Evolutionary conservation across 2,888 invertebrate species (phyloP).

Genomic region (Oscheius sp.): DNA sequence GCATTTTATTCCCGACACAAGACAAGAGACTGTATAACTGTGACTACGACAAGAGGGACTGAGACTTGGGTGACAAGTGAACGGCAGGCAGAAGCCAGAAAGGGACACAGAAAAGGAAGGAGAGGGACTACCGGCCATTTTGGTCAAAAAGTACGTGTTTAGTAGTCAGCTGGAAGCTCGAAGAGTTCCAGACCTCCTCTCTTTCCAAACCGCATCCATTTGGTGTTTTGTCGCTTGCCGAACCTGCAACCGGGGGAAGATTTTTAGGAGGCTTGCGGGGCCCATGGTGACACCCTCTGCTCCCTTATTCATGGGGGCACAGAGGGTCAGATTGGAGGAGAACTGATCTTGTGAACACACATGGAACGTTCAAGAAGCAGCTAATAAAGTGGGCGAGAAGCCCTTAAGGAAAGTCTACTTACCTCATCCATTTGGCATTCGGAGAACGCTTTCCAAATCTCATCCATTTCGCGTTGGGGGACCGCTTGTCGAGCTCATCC

Average conservation of each 20-base stretch:
- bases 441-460: slow-evolving; percentile 70
- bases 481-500: slow-evolving; percentile 50
- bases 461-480: slow-evolving; percentile 70
- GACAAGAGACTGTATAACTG: neutral
- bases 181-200: slow-evolving; percentile 42
- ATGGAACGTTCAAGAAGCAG: neutral
- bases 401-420: neutral
- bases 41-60: slow-evolving; percentile 12
- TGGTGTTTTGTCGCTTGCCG: slow-evolving; percentile 67
- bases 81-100: slow-evolving; percentile 17
- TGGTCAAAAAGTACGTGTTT: neutral
- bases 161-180: slow-evolving; percentile 25
- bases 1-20: slow-evolving; percentile 15
- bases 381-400: neutral
- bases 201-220: slow-evolving; percentile 71
- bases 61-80: slow-evolving; percentile 28
- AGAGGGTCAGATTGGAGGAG: neutral
- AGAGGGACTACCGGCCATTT: neutral
- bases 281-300: neutral
- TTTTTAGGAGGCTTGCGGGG: neutral
- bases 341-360: neutral
- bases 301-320: too few species aligned
- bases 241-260: slow-evolving; percentile 49
- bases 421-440: slow-evolving; percentile 70
- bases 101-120: neutral